Evolutionary conservation across 2,113 vertebrate genomes (phyloP), one percentile per base, ranked within the genome.

Genomic region (Ceyx melanurus): DNA sequence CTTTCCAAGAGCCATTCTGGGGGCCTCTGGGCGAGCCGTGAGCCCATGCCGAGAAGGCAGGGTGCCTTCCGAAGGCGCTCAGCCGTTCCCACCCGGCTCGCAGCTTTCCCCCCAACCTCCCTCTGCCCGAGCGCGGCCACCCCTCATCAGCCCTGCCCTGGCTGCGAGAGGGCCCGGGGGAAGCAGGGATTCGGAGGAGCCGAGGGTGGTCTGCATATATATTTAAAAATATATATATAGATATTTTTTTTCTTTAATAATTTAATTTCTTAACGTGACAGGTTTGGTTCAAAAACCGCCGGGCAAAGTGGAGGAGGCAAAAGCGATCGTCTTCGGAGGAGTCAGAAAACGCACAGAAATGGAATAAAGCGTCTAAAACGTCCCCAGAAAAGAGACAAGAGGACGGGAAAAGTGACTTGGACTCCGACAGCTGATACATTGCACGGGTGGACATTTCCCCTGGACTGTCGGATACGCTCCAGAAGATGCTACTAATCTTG

Each of bases 221-320:
- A 16, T 45, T 45, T 35, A 35, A 35, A 35, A 7, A 35, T 35
- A 35, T 35, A 7, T 35, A 35, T 35, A 35, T 6, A 16, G 14
- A 18, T 45, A 45, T 22, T 3, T 12, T 25, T 11, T 46, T 16
- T 33, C 26, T 4, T 12, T 29, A 33, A 60, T 68, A 60, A 42
- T 68, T 23, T 79, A 25, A 61, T 51, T 66, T 68, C 21, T 81
- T 74, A 33, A 86, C 12, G 12, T 29, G 31, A 83, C 96, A 99
- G 99, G 99, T 99, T 90, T 99, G 99, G 99, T 99, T 99, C 97
- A 99, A 99, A 97, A 99, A 99, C 97, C 98, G 99, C 92, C 98
- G 99, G 54, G 99, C 99, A 9, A 99, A 99, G 96, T 99, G 99
- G 99, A 98, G 99, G 95, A 96, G 99, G 88, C 99, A 99, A 97